phyloP scores from a whole-genome alignment of 2,888 invertebrate species.

The Epinotia demarniana region DNA sequence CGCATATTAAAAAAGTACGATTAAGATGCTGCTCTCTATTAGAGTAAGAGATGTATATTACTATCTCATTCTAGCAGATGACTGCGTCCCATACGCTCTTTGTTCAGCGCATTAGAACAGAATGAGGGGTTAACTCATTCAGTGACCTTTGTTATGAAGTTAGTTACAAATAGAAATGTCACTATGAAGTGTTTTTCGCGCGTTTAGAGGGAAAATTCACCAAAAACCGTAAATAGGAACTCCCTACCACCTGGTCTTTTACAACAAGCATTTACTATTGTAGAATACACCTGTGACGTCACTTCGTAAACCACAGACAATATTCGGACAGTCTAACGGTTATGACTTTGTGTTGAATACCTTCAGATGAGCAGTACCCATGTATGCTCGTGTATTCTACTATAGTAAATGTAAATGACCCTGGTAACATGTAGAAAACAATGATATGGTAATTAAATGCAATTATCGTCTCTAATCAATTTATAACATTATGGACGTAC shows the following conservation, averaged over 20 bases:
- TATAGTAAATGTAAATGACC: slow-evolving; percentile 11
- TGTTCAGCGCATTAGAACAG: not conserved
- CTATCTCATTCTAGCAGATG: not conserved
- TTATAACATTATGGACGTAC: slow-evolving; percentile 59
- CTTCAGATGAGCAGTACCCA: not conserved
- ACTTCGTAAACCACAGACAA: no score
- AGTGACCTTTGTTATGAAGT: not conserved
- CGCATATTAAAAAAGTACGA: not conserved
- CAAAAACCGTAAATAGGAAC: slow-evolving; percentile 58
- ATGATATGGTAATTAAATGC: slow-evolving; percentile 60
- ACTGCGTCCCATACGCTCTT: not conserved
- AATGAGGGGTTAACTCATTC: not conserved
- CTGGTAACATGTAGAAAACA: slow-evolving; percentile 45
- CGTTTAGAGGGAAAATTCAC: slow-evolving; percentile 29
- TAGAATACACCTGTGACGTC: not conserved
- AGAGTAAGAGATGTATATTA: not conserved
- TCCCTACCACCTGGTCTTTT: slow-evolving; percentile 46
- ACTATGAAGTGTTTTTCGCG: slow-evolving; percentile 19
- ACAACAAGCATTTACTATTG: not conserved
- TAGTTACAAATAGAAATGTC: slow-evolving; percentile 7
- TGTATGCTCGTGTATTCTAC: not conserved
- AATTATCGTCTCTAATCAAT: slow-evolving; percentile 59
- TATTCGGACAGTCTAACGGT: no score
- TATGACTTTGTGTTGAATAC: not conserved
- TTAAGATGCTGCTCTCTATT: not conserved